A percentile compares a stretch with the other conserved stretches of the same genome.
Evolutionary conservation across 2,888 invertebrate species (phyloP).

Genomic region (Habrosyne pyritoides): DNA sequence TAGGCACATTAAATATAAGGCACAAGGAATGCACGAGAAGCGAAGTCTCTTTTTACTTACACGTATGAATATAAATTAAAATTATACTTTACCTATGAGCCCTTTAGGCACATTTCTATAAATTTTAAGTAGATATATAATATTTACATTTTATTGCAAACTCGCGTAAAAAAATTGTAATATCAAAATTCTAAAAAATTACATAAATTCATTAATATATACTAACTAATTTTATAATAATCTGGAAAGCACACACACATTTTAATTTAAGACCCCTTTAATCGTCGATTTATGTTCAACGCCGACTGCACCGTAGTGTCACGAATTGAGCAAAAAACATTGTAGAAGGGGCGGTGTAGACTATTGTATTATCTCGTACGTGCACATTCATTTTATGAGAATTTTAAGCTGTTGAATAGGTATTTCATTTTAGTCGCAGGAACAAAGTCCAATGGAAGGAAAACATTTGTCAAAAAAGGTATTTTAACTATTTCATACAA

Average conservation of each 20-base stretch:
- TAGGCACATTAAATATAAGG: slow-evolving; percentile 53
- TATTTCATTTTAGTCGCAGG: too few species aligned
- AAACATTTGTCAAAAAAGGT: too few species aligned
- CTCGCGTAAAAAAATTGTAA: slow-evolving; percentile 22
- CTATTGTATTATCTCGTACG: neutral
- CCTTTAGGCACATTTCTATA: slow-evolving; percentile 20
- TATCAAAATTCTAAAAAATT: slow-evolving; percentile 21
- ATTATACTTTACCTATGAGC: neutral
- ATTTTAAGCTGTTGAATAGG: neutral
- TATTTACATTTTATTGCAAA: slow-evolving; percentile 37
- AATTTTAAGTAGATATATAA: slow-evolving; percentile 12
- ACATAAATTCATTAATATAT: slow-evolving; percentile 16
- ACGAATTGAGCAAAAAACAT: neutral
- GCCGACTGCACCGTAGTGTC: too few species aligned
- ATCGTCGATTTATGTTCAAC: neutral
- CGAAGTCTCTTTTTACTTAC: slow-evolving; percentile 29
- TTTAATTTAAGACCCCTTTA: neutral
- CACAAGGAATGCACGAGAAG: slow-evolving; percentile 78
- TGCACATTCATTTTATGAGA: neutral
- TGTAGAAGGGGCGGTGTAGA: too few species aligned
- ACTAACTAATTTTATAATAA: slow-evolving; percentile 20
- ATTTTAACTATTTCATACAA: too few species aligned
- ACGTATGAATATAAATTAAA: neutral
- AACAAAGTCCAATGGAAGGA: too few species aligned
- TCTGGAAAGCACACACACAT: neutral